A percentile compares a stretch with the other conserved stretches of the same genome.
phyloP scores from a whole-genome alignment of 2,888 invertebrate genomes.

The Diabrotica balteata region DNA sequence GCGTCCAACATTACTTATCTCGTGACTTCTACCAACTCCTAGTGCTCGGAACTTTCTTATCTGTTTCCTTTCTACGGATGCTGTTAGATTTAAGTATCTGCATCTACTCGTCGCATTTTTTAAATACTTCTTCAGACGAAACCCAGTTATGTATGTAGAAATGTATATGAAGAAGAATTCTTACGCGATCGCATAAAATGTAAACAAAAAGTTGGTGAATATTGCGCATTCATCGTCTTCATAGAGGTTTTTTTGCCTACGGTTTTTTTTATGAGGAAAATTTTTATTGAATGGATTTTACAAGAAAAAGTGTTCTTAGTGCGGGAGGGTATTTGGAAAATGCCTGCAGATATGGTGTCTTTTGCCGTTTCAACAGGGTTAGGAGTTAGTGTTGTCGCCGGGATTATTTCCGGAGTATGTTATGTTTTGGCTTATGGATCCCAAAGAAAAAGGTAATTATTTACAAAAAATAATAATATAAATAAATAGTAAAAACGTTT shows the following conservation, averaged over 20 bases:
- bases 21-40: slow-evolving; percentile 39
- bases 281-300: slow-evolving; percentile 36
- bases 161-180: too few species aligned
- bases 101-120: slow-evolving; percentile 6
- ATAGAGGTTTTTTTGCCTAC: not conserved
- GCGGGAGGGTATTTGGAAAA: slow-evolving; percentile 43
- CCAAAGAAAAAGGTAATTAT: slow-evolving; percentile 64
- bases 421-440: slow-evolving; percentile 68
- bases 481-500: too few species aligned
- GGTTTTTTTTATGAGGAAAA: slow-evolving; percentile 32
- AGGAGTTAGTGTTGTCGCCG: slow-evolving; percentile 72
- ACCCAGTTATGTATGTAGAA: too few species aligned
- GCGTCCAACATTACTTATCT: slow-evolving; percentile 37
- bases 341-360: slow-evolving; percentile 66
- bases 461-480: too few species aligned
- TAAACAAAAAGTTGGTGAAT: too few species aligned
- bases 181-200: too few species aligned
- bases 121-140: too few species aligned
- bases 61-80: slow-evolving; percentile 28
- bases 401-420: slow-evolving; percentile 73
- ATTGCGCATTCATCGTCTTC: not conserved
- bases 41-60: slow-evolving; percentile 24
- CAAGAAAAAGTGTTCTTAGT: slow-evolving; percentile 32
- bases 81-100: slow-evolving; percentile 16
- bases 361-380: slow-evolving; percentile 66